phyloP scores from a whole-genome alignment of 2,888 invertebrate genomes.

The Thereva nobilitata region DNA sequence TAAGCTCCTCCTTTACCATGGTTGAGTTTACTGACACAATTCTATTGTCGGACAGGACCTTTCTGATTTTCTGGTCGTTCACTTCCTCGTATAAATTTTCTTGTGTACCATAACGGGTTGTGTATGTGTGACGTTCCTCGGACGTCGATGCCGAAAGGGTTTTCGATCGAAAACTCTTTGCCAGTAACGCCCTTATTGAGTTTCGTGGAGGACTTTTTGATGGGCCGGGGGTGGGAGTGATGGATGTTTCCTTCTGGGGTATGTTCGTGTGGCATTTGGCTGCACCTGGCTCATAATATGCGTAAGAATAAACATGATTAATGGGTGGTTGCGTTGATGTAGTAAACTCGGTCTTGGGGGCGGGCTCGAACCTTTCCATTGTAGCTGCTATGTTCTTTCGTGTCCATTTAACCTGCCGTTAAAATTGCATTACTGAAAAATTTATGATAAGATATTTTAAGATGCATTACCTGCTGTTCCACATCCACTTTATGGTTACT shows the following conservation, averaged over 20 bases:
- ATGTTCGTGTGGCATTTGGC: slow-evolving; percentile 67
- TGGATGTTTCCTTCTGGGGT: slow-evolving; percentile 57
- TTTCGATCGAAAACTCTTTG: slow-evolving; percentile 56
- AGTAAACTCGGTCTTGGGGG: slow-evolving; percentile 42
- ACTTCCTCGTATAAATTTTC: slow-evolving; percentile 62
- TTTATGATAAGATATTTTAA: background rate
- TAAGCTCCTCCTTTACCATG: slow-evolving; percentile 81
- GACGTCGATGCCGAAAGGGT: slow-evolving; percentile 48
- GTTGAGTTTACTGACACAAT: slow-evolving; percentile 69
- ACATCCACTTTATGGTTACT: slow-evolving; percentile 57
- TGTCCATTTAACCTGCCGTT: slow-evolving; percentile 62
- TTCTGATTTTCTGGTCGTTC: slow-evolving; percentile 57
- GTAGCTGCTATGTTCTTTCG: slow-evolving; percentile 68
- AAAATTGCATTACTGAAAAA: background rate
- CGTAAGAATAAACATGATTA: slow-evolving; percentile 75
- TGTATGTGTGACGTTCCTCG: slow-evolving; percentile 67
- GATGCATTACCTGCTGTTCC: slow-evolving; percentile 53
- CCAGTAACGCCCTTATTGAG: slow-evolving; percentile 55
- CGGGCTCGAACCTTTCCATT: slow-evolving; percentile 68
- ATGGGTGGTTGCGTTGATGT: slow-evolving; percentile 44
- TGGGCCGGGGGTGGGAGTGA: slow-evolving; percentile 47
- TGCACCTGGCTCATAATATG: slow-evolving; percentile 76
- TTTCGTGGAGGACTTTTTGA: slow-evolving; percentile 57
- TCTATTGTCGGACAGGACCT: slow-evolving; percentile 61
- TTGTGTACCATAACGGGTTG: slow-evolving; percentile 80